These are phyloP conservation scores for Pocillopora grandis DNA, from an alignment of 92 coral and sea anemone genomes.

Conservation along the genomic window DNA sequence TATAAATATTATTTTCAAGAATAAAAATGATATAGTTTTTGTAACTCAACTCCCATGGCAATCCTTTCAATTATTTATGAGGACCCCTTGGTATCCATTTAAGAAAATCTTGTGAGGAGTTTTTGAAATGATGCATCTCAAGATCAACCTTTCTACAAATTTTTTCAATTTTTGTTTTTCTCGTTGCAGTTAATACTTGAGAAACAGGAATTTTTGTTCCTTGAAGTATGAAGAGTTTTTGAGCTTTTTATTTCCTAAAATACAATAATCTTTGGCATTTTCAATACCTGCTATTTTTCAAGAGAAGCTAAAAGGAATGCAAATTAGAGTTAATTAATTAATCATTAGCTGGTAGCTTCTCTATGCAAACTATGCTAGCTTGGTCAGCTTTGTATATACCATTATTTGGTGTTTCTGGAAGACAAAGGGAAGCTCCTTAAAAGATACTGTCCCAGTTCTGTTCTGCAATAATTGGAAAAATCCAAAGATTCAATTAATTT, in stretches of 20 bases:
- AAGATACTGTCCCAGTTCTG: too few relatives aligned
- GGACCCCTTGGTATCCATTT: neutral
- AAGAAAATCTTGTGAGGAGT: neutral
- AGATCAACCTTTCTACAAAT: neutral
- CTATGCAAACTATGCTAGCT: neutral
- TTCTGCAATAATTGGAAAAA: too few relatives aligned
- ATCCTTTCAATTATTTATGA: neutral
- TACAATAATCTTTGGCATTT: neutral
- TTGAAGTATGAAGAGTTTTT: neutral
- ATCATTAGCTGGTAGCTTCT: neutral
- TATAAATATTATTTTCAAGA: neutral
- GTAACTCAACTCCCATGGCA: neutral
- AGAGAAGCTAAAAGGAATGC: slow-evolving; percentile 9
- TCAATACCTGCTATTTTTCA: neutral
- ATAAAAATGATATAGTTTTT: neutral
- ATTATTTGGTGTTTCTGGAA: neutral
- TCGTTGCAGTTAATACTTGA: too few relatives aligned
- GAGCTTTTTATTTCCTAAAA: neutral
- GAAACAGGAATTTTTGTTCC: neutral
- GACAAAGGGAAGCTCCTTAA: too few relatives aligned
- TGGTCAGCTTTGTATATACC: neutral
- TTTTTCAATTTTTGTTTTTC: neutral
- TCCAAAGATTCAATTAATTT: neutral
- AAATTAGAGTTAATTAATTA: slow-evolving; percentile 15
- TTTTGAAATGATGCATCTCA: neutral